Evolutionary conservation across 1,140 invertebrate genomes (phyloP).

Genomic region (Bombyx mandarina): DNA sequence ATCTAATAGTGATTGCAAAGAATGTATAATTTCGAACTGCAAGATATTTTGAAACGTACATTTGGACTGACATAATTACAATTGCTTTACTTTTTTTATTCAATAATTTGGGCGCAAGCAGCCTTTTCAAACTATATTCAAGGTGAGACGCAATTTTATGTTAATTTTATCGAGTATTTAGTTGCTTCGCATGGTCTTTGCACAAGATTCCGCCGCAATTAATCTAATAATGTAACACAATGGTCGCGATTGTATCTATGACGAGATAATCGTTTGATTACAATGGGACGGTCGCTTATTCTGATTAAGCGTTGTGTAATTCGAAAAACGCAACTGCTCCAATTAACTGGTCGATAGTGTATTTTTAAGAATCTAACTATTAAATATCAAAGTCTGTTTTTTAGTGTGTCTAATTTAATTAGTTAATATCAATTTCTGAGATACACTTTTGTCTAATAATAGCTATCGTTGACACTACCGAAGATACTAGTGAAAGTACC

Average conservation of each 20-base stretch:
- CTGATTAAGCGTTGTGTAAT: conserved; percentile 4
- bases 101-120: not conserved
- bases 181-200: not conserved
- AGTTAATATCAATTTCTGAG: no score
- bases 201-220: conserved; percentile 5
- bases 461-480: no score
- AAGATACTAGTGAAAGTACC: no score
- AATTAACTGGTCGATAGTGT: not conserved
- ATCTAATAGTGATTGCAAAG: no score
- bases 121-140: not conserved
- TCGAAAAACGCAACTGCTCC: conserved; percentile 1
- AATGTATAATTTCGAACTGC: no score
- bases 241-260: conserved; percentile 10
- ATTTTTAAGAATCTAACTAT: no score
- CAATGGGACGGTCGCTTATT: conserved; percentile 5
- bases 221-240: conserved; percentile 6
- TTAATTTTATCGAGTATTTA: conserved; percentile 1
- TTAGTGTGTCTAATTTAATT: no score
- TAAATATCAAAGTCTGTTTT: no score
- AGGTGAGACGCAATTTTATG: not conserved
- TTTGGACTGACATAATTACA: no score
- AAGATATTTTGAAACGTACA: no score
- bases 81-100: no score
- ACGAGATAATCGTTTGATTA: conserved; percentile 12
- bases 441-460: no score